Conservation (phyloP, 2,888 invertebrate species). For the Eudemis profundana region DNA sequence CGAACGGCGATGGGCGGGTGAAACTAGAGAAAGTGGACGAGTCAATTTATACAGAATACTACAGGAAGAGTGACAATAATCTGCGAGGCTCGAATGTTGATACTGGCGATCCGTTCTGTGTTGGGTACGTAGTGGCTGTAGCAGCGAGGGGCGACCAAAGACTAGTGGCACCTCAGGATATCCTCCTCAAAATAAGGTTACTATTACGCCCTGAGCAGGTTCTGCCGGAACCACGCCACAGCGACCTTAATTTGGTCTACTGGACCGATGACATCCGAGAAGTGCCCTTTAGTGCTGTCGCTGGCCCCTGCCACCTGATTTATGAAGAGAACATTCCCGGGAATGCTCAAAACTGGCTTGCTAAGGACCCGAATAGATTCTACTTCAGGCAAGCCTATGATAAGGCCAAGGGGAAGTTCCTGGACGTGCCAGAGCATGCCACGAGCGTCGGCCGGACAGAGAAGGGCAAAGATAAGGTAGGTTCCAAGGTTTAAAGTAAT, state of each 20-base stretch:
- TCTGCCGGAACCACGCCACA: slow-evolving; percentile 85
- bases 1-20: slow-evolving; percentile 54
- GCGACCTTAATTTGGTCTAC: slow-evolving; percentile 90
- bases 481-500: slow-evolving; percentile 51
- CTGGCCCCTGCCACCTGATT: slow-evolving; percentile 88
- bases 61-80: slow-evolving; percentile 89
- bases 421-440: slow-evolving; percentile 87
- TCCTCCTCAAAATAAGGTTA: slow-evolving; percentile 88
- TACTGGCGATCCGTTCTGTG: slow-evolving; percentile 90
- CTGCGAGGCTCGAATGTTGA: slow-evolving; percentile 89
- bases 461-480: slow-evolving; percentile 89
- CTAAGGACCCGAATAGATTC: slow-evolving; percentile 88
- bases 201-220: slow-evolving; percentile 92
- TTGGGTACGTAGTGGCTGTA: slow-evolving; percentile 89
- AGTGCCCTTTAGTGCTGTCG: slow-evolving; percentile 86
- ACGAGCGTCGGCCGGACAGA: slow-evolving; percentile 85
- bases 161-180: slow-evolving; percentile 83
- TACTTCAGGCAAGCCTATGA: slow-evolving; percentile 90
- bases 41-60: slow-evolving; percentile 91
- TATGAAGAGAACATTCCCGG: slow-evolving; percentile 87
- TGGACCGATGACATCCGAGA: slow-evolving; percentile 90
- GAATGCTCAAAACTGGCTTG: slow-evolving; percentile 85
- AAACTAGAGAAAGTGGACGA: slow-evolving; percentile 87
- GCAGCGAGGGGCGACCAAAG: slow-evolving; percentile 81
- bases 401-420: slow-evolving; percentile 79